phyloP scores from a whole-genome alignment of 2,888 invertebrate species.

The Dicyrtomina minuta region DNA sequence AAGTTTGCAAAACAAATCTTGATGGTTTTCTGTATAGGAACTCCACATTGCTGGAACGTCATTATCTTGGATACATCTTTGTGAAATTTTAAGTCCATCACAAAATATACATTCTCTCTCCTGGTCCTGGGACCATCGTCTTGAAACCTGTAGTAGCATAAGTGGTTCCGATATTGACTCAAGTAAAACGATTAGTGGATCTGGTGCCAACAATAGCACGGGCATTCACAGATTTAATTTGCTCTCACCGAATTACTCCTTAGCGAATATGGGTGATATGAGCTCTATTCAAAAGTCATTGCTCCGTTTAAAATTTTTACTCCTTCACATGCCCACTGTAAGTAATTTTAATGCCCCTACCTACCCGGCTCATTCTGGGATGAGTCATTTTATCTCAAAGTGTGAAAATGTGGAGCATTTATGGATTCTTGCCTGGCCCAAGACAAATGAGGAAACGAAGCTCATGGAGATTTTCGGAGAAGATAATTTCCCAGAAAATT shows the following conservation, averaged over 20 bases:
- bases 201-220: too few relatives aligned
- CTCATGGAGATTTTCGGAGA: slow-evolving; percentile 36
- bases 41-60: slow-evolving; percentile 43
- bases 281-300: not conserved
- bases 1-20: not conserved
- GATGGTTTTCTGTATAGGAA: slow-evolving; percentile 31
- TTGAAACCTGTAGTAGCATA: too few relatives aligned
- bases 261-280: too few relatives aligned
- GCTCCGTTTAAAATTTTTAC: not conserved
- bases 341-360: slow-evolving; percentile 24
- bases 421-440: slow-evolving; percentile 48
- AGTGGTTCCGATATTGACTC: too few relatives aligned
- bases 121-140: slow-evolving; percentile 46
- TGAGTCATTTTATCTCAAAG: slow-evolving; percentile 43
- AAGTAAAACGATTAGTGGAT: too few relatives aligned
- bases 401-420: slow-evolving; percentile 46
- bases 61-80: slow-evolving; percentile 45
- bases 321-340: slow-evolving; percentile 43
- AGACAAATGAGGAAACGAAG: slow-evolving; percentile 42
- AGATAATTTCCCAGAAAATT: slow-evolving; percentile 32
- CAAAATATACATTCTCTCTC: slow-evolving; percentile 31
- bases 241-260: too few relatives aligned
- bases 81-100: slow-evolving; percentile 36
- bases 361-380: slow-evolving; percentile 41
- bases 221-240: too few relatives aligned